Conservation (phyloP, 2,888 invertebrate species). For the Euzophera pinguis region DNA sequence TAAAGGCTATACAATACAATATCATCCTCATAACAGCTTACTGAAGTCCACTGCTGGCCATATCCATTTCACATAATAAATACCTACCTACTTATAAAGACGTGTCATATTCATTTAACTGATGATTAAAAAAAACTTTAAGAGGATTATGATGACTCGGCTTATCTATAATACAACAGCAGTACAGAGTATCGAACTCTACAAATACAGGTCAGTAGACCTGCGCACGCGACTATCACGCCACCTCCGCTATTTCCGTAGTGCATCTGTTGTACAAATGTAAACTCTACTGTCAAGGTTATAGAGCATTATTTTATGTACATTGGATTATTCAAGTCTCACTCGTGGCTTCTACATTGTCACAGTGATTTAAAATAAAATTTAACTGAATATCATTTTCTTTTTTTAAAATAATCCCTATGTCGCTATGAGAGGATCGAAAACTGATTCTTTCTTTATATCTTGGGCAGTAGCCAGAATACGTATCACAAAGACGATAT, state of each 20-base stretch:
- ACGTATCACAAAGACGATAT: slow-evolving; percentile 17
- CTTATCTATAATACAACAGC: background rate
- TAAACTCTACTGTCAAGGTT: slow-evolving; percentile 35
- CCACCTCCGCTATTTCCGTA: slow-evolving; percentile 56
- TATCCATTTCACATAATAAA: too few relatives aligned
- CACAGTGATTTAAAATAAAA: slow-evolving; percentile 15
- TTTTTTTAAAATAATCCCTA: background rate
- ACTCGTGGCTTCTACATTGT: slow-evolving; percentile 1
- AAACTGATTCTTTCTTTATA: slow-evolving; percentile 20
- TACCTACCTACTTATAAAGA: too few relatives aligned
- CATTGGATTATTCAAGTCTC: background rate
- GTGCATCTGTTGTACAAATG: slow-evolving; percentile 25
- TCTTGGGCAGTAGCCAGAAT: slow-evolving; percentile 42
- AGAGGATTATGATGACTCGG: too few relatives aligned
- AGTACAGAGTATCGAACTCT: slow-evolving; percentile 8
- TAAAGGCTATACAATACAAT: too few relatives aligned
- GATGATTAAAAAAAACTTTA: too few relatives aligned
- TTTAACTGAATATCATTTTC: background rate
- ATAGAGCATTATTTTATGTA: slow-evolving; percentile 18
- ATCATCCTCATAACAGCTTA: too few relatives aligned
- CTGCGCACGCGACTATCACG: slow-evolving; percentile 63
- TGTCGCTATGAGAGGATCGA: slow-evolving; percentile 16
- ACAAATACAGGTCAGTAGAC: slow-evolving; percentile 60
- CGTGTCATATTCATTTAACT: too few relatives aligned
- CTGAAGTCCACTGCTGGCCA: too few relatives aligned